Percentiles rank a stretch among this genome's conserved stretches.
These are phyloP conservation scores for Charanyca ferruginea DNA, from an alignment of 2,888 invertebrate species.

Conservation along the genomic window DNA sequence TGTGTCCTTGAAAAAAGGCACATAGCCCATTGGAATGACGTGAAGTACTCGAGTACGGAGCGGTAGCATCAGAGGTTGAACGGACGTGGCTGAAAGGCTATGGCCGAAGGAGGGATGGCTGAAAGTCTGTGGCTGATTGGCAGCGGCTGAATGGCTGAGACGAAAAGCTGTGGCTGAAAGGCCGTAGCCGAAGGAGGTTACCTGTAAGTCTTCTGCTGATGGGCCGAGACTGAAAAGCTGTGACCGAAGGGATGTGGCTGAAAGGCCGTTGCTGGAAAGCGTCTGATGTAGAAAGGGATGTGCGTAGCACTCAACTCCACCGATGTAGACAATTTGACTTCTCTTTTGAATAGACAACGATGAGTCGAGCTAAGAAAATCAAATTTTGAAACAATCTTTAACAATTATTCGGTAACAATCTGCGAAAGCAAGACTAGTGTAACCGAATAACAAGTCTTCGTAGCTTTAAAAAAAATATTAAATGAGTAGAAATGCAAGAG, in stretches of 20 bases:
- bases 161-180: constrained; percentile 55
- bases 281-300: constrained; percentile 84
- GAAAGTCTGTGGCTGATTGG: background rate
- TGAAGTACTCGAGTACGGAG: constrained; percentile 81
- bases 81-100: background rate
- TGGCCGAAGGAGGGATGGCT: no score
- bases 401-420: no score
- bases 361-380: no score
- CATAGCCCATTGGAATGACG: constrained; percentile 77
- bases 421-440: no score
- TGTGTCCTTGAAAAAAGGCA: constrained; percentile 68
- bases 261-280: constrained; percentile 64
- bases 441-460: no score
- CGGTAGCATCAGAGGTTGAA: constrained; percentile 71
- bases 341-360: constrained; percentile 72
- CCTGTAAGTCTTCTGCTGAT: background rate
- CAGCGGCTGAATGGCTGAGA: constrained; percentile 39
- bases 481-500: no score
- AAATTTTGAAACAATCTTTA: no score
- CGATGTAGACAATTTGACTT: constrained; percentile 87
- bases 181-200: background rate
- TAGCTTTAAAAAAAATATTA: no score
- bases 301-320: constrained; percentile 84
- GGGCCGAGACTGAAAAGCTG: background rate
- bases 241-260: background rate